Base-by-base conservation (phyloP, 2,113 vertebrate genomes). In the Pollimyrus isidori region DNA sequence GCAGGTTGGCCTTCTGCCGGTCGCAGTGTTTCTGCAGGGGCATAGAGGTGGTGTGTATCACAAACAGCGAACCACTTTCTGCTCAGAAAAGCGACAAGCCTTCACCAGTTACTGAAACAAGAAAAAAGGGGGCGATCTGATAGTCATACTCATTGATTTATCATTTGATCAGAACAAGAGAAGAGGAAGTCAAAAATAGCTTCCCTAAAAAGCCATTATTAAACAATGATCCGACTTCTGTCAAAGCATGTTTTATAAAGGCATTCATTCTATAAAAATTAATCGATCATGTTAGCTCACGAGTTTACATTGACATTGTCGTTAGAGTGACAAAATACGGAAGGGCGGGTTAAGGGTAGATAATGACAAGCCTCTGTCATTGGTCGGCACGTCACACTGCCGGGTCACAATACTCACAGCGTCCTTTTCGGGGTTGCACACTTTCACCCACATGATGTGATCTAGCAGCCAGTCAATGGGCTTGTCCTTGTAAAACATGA, bases 401-500 rank as follows among this genome's bases (percentile, higher is more conserved):
- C 1, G n/a, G 62, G n/a, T 26, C 56, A 42, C 6, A 1, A 90
- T 86, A 95, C 97, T 90, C 94, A 99, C 98, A 62, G 98, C 98
- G 0, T 99, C 98, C 92, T 99, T 99, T 94, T 99, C 98, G 0
- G 98, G 98, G 92, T 99, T 99, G 96, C 98, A 99, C 91, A 99
- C 98, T 92, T 99, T 99, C 92, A 99, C 98, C 98, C 98, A 99
- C 92, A 99, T 97, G 93, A 99, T 99, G 94, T 99, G 98, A 94
- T 99, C 98, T 86, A 99, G 96, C 85, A 99, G 97, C 98, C 98
- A 99, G 94, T 99, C 98, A 10, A 99, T 99, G 93, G 98, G 98
- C 91, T 99, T 99, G 96, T 99, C 98, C 92, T 98, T 99, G 94
- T 99, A 99, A 95, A 99, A 99, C 98, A 99, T 99, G 82, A 99